Percentiles rank a stretch among this genome's conserved stretches.
Conservation (phyloP, 2,797 vertebrate species). For the Sparidentex hasta region DNA sequence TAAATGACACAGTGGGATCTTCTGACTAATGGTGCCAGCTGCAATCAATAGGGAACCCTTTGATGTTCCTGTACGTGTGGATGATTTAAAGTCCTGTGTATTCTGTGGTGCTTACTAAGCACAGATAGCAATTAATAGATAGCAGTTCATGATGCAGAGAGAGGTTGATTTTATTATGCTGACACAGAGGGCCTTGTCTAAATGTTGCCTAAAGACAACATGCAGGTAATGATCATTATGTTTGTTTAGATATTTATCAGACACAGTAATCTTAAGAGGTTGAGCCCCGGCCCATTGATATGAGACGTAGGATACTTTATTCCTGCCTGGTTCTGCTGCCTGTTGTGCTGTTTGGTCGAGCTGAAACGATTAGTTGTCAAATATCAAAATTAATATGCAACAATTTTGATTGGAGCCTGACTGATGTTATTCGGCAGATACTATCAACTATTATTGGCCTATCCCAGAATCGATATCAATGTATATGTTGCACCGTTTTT, state of each 20-base stretch:
- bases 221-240: conserved; percentile 29
- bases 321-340: conserved; percentile 25
- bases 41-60: conserved; percentile 56
- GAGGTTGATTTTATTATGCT: conserved; percentile 52
- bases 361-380: no score
- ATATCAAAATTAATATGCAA: no score
- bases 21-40: conserved; percentile 57
- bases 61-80: conserved; percentile 17
- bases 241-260: conserved; percentile 33
- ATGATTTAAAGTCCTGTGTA: conserved; percentile 51
- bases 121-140: conserved; percentile 59
- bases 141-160: conserved; percentile 41
- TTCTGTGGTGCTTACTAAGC: conserved; percentile 51
- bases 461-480: no score
- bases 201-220: conserved; percentile 19
- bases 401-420: no score
- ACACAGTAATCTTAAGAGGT: conserved; percentile 9
- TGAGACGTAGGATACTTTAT: conserved; percentile 17
- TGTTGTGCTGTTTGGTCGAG: not conserved
- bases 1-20: conserved; percentile 62
- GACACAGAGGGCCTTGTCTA: conserved; percentile 41
- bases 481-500: no score
- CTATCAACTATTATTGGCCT: no score
- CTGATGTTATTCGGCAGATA: no score
- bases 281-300: not conserved